A percentile compares a stretch with the other conserved stretches of the same genome.
phyloP scores from a whole-genome alignment of 2,797 vertebrate species.

The Xyrichtys novacula region DNA sequence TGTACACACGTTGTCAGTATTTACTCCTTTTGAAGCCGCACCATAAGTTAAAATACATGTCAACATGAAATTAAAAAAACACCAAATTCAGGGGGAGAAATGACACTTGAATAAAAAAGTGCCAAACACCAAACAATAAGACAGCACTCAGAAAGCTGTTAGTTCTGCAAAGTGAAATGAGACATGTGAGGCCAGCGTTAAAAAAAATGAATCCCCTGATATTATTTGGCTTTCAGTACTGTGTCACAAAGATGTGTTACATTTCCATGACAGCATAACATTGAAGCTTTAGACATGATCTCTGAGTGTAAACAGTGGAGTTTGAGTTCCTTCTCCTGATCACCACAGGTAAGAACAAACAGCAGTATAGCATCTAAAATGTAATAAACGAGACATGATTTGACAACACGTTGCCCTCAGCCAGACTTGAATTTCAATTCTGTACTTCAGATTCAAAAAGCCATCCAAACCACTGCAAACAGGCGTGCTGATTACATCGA shows the following conservation, averaged over 20 bases:
- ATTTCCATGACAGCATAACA: slow-evolving; percentile 74
- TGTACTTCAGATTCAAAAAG: slow-evolving; percentile 35
- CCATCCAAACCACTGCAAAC: slow-evolving; percentile 44
- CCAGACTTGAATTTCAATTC: slow-evolving; percentile 20
- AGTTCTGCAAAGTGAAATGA: slow-evolving; percentile 30
- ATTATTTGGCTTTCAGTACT: slow-evolving; percentile 72
- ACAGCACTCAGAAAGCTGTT: slow-evolving; percentile 16
- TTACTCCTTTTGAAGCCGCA: slow-evolving; percentile 1
- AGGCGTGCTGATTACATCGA: slow-evolving; percentile 20
- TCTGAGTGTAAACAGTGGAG: slow-evolving; percentile 67
- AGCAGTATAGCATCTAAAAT: slow-evolving; percentile 33
- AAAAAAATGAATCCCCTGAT: slow-evolving; percentile 55
- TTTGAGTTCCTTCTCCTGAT: slow-evolving; percentile 42
- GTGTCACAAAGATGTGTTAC: slow-evolving; percentile 78
- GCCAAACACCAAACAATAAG: not conserved
- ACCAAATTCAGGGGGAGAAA: slow-evolving; percentile 20
- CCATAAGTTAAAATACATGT: not conserved
- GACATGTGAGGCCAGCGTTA: slow-evolving; percentile 44
- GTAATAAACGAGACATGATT: slow-evolving; percentile 15
- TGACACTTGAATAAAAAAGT: not conserved
- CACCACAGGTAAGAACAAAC: slow-evolving; percentile 59
- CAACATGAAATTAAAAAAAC: slow-evolving; percentile 5
- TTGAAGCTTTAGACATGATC: slow-evolving; percentile 43
- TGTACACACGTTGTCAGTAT: slow-evolving; percentile 4
- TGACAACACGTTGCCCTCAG: slow-evolving; percentile 28